Percentiles rank a stretch among this genome's conserved stretches.
Conservation (phyloP, 2,888 invertebrate species). For the Xestia ashworthii region DNA sequence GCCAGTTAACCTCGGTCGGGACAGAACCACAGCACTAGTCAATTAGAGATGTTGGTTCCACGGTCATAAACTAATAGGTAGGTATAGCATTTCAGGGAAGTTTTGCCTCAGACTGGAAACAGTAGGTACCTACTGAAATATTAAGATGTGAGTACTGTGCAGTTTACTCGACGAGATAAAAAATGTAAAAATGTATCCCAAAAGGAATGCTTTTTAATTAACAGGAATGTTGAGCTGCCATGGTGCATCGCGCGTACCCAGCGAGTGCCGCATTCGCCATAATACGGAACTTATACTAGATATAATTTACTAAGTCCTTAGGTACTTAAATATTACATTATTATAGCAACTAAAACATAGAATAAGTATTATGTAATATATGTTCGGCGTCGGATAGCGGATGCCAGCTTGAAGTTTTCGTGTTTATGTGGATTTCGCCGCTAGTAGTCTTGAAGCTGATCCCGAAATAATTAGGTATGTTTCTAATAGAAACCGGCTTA, state of each 20-base stretch:
- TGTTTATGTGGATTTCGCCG: conserved; percentile 8
- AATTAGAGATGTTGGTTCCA: conserved; percentile 12
- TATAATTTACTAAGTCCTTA: conserved; percentile 12
- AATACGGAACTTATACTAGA: conserved; percentile 7
- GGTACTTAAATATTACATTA: neutral
- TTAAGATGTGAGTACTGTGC: neutral
- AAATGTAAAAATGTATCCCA: conserved; percentile 4
- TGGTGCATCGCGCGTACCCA: neutral
- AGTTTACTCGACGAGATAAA: neutral
- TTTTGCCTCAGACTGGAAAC: neutral
- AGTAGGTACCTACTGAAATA: neutral
- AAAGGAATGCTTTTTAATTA: conserved; percentile 17
- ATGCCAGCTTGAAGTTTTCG: conserved; percentile 18
- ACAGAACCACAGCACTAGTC: conserved; percentile 19
- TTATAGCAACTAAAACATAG: neutral
- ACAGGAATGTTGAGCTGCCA: conserved; percentile 1
- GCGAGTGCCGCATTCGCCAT: neutral
- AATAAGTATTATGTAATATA: conserved; percentile 12
- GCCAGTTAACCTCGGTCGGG: conserved; percentile 33
- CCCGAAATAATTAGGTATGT: neutral
- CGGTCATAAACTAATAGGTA: neutral
- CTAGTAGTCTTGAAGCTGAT: neutral
- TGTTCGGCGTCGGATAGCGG: conserved; percentile 1
- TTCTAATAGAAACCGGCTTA: neutral
- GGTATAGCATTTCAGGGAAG: neutral